Base-by-base conservation (phyloP, 2,113 vertebrate species). In the Strix uralensis region DNA sequence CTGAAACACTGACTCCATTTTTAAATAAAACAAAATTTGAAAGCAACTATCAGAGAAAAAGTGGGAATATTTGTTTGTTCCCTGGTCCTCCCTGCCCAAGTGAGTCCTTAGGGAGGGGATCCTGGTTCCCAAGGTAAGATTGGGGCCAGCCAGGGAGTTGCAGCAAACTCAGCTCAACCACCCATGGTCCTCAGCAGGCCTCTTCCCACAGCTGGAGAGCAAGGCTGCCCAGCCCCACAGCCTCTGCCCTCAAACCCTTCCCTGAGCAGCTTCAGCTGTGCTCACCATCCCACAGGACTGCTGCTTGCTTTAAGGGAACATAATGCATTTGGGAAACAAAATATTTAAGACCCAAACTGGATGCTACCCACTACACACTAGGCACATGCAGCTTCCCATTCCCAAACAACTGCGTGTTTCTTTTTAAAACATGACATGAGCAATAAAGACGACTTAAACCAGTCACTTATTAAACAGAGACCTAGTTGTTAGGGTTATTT, bases 71-170 rank as follows among this genome's bases (percentile, higher is more conserved):
- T 49, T 9, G 13, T 54, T 72, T 47, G 11, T 23, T 49, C 15
- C 46, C 22, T 3, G 0, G 46, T 23, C 25, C 20, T 9, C 16
- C 9, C 21, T 30, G 7, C 12, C 30, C 4, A 1, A 36, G 13
- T 19, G 16, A 79, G 26, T 51, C 49, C 40, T 30, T 23, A n/a
- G 11, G 40, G 29, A 88, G 25, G 9, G 14, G 3, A 3, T 15
- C 11, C 26, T 55, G 9, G 5, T 40, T 77, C 61, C 30, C 62
- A 72, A 4, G 49, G 4, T 5, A n/a, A 82, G 61, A 78, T 14
- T 15, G 2, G 1, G 25, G 18, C 63, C 18, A 69, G 36, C 22
- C 52, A 65, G 8, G 19, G n/a, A 54, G 42, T 6, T 90, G 44
- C 29, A 72, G 26, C 30, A 75, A 66, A 51, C 36, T 66, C 79